phyloP scores from a whole-genome alignment of 2,797 vertebrate species.

The Eremophila alpestris region DNA sequence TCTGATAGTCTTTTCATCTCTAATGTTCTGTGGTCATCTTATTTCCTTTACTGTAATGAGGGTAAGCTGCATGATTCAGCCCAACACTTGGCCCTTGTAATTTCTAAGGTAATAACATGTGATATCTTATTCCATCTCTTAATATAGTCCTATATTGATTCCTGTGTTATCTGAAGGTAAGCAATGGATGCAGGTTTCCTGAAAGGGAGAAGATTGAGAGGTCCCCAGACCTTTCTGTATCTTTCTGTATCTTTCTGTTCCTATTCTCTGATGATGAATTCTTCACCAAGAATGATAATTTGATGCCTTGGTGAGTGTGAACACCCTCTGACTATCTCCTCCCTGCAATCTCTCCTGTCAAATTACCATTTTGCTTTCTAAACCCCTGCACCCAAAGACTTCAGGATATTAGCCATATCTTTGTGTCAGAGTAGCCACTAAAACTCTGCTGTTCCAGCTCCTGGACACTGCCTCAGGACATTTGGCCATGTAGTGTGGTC shows the following conservation, averaged over 20 bases:
- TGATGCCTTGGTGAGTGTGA: background rate
- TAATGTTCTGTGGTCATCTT: background rate
- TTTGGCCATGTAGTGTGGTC: background rate
- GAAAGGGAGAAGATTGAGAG: background rate
- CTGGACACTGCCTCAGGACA: accelerated
- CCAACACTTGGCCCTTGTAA: background rate
- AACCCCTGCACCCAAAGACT: background rate
- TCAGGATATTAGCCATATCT: background rate
- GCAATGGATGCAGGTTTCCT: background rate
- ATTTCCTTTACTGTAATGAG: background rate
- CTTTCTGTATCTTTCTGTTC: background rate
- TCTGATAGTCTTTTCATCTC: background rate
- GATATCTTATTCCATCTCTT: background rate
- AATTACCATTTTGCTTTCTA: background rate
- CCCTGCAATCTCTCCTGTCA: background rate
- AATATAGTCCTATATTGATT: background rate
- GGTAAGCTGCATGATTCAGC: background rate
- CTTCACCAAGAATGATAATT: background rate
- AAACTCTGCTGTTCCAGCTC: background rate
- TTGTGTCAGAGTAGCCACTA: background rate
- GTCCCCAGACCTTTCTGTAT: background rate
- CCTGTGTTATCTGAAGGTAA: background rate
- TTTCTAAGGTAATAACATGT: background rate
- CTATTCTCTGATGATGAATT: background rate
- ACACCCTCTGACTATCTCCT: background rate